These are phyloP conservation scores for Drosophila ananassae DNA, from an alignment of 1,140 invertebrate genomes.

Conservation along the genomic window DNA sequence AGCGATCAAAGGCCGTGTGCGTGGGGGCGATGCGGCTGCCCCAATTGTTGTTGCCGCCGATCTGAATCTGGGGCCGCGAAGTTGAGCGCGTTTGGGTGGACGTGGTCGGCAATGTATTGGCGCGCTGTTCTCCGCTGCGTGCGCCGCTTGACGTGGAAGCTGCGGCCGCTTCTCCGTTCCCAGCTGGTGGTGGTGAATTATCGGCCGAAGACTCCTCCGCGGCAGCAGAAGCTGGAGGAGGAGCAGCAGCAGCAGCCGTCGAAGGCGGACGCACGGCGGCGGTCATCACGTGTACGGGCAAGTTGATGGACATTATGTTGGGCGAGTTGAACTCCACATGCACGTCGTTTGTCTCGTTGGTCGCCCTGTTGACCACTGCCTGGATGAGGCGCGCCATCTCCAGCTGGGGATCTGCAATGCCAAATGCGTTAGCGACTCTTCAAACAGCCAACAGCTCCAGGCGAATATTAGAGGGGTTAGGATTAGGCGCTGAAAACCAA, in stretches of 20 bases:
- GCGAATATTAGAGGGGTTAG: slow-evolving; percentile 7
- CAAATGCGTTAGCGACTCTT: not conserved
- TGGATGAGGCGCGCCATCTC: slow-evolving; percentile 86
- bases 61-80: slow-evolving; percentile 87
- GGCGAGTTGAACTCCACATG: slow-evolving; percentile 76
- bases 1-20: slow-evolving; percentile 82
- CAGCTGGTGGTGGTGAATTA: not conserved
- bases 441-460: not conserved
- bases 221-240: slow-evolving; percentile 19
- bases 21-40: slow-evolving; percentile 77
- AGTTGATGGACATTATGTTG: slow-evolving; percentile 76
- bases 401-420: slow-evolving; percentile 69
- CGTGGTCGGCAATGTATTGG: slow-evolving; percentile 88
- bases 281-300: slow-evolving; percentile 82
- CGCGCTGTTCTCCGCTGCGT: slow-evolving; percentile 84
- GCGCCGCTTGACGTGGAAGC: slow-evolving; percentile 64
- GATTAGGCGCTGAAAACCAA: slow-evolving; percentile 15
- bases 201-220: slow-evolving; percentile 11
- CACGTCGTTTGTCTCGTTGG: slow-evolving; percentile 57
- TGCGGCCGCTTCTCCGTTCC: slow-evolving; percentile 31
- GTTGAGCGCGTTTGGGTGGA: slow-evolving; percentile 88
- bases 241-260: slow-evolving; percentile 30
- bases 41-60: slow-evolving; percentile 81
- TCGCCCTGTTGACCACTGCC: slow-evolving; percentile 84
- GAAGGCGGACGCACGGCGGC: slow-evolving; percentile 62